Conservation (phyloP, 2,113 vertebrate genomes). For the Nothocercus nigrocapillus region DNA sequence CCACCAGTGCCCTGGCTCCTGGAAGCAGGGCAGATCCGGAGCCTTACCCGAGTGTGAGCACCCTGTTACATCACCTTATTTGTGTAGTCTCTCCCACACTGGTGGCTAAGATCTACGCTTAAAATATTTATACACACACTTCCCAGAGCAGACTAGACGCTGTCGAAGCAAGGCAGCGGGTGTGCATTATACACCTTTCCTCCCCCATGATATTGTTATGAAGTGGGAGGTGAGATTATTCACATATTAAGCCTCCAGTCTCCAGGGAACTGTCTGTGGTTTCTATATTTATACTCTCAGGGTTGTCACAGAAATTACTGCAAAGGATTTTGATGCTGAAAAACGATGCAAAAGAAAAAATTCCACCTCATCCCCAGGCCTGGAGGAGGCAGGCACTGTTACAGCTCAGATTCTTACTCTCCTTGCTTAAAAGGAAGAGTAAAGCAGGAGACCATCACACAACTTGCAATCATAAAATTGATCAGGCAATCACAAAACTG, state of each 20-base stretch:
- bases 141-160: constrained; percentile 36
- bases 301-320: constrained; percentile 31
- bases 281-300: constrained; percentile 51
- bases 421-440: neutral
- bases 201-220: constrained; percentile 20
- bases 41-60: neutral
- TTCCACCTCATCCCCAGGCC: neutral
- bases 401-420: neutral
- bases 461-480: constrained; percentile 47
- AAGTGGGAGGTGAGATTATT: constrained; percentile 70
- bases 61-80: neutral
- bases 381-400: neutral
- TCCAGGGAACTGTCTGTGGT: constrained; percentile 44
- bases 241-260: constrained; percentile 56
- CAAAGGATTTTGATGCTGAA: constrained; percentile 43
- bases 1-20: neutral
- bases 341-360: neutral
- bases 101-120: constrained; percentile 25
- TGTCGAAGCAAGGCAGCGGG: constrained; percentile 18
- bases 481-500: constrained; percentile 54
- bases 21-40: neutral
- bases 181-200: constrained; percentile 28
- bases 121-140: constrained; percentile 53
- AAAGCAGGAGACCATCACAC: constrained; percentile 13
- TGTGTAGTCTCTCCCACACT: neutral